Evolutionary conservation across 2,113 vertebrate species (phyloP).

Genomic region (Manacus vitellinus): DNA sequence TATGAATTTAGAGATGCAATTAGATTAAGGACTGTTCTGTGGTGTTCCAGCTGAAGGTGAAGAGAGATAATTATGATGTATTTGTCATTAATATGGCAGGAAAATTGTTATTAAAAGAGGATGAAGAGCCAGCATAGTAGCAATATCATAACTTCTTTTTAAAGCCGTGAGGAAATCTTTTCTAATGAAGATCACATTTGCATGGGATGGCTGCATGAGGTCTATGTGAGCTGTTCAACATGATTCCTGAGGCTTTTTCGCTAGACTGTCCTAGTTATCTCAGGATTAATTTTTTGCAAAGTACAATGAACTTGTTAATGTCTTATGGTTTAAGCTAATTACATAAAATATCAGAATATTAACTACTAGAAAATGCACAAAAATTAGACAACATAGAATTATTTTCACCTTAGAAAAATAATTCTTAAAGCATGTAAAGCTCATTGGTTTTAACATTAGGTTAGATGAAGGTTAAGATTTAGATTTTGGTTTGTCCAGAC

Average conservation of each 20-base stretch:
- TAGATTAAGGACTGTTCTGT: conserved; percentile 25
- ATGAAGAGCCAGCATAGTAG: background rate
- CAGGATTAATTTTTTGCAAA: background rate
- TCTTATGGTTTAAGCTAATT: background rate
- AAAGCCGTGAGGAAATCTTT: background rate
- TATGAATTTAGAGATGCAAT: conserved; percentile 17
- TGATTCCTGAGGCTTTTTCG: background rate
- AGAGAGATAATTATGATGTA: conserved; percentile 30
- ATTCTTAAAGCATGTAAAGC: background rate
- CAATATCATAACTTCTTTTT: background rate
- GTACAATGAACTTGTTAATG: background rate
- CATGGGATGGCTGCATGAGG: background rate
- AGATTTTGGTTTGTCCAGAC: background rate
- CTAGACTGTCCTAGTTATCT: background rate
- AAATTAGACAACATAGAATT: background rate
- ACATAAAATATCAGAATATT: background rate
- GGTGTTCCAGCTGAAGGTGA: conserved; percentile 13
- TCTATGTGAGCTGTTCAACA: background rate
- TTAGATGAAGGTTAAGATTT: background rate
- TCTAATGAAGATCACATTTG: background rate
- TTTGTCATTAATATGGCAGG: background rate
- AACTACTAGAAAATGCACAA: background rate
- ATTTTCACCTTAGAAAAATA: background rate
- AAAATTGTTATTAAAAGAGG: background rate
- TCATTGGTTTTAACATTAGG: background rate